These are phyloP conservation scores for Cariama cristata DNA, from an alignment of 2,113 vertebrate species.

Conservation along the genomic window DNA sequence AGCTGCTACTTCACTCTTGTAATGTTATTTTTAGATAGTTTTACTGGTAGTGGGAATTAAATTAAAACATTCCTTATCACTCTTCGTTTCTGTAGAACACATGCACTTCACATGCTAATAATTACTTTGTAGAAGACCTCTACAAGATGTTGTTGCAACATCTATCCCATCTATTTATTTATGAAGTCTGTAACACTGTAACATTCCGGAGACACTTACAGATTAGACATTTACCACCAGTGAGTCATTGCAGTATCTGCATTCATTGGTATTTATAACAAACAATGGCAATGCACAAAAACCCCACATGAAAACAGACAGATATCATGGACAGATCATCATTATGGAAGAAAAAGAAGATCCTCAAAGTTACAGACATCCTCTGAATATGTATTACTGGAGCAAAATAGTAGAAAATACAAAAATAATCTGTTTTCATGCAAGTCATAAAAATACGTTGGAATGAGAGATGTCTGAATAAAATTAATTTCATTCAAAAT, in stretches of 20 bases:
- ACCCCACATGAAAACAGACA: background rate
- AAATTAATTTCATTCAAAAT: background rate
- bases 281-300: background rate
- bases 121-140: background rate
- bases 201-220: background rate
- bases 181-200: background rate
- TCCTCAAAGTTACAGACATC: background rate
- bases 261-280: background rate
- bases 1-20: background rate
- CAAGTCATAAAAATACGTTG: background rate
- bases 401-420: background rate
- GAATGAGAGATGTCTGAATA: background rate
- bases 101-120: rapidly evolving
- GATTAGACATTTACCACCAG: background rate
- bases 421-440: background rate
- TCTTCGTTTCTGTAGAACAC: background rate
- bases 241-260: background rate
- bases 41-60: background rate
- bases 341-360: background rate
- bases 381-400: background rate
- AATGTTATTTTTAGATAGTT: background rate
- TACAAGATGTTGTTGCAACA: background rate
- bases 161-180: background rate
- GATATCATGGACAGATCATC: background rate
- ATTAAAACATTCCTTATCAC: background rate